These are phyloP conservation scores for Clarias batrachus DNA, from an alignment of 2,113 vertebrate species.

Conservation along the genomic window DNA sequence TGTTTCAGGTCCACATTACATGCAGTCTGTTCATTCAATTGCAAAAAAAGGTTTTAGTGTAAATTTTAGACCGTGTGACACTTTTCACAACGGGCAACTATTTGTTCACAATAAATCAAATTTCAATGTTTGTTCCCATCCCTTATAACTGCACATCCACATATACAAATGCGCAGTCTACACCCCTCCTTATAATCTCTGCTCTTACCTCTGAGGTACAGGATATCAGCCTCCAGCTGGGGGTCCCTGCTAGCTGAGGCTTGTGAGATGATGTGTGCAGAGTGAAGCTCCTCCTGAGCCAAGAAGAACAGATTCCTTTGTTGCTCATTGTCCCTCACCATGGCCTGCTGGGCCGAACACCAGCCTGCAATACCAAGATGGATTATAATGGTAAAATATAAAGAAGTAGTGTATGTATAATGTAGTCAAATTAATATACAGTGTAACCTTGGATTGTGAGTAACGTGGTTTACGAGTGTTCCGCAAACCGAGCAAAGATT, in stretches of 20 bases:
- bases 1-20: too few species aligned
- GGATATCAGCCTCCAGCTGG: slow-evolving; percentile 77
- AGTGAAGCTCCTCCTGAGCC: slow-evolving; percentile 66
- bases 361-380: slow-evolving; percentile 61
- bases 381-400: not conserved
- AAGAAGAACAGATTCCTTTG: slow-evolving; percentile 54
- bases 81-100: too few species aligned
- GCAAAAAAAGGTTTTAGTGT: too few species aligned
- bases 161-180: not conserved
- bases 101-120: too few species aligned
- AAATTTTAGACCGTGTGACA: too few species aligned
- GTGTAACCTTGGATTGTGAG: too few species aligned
- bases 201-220: slow-evolving; percentile 77
- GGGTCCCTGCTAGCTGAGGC: slow-evolving; percentile 60
- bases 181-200: not conserved
- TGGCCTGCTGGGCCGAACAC: slow-evolving; percentile 62
- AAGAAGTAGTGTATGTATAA: not conserved
- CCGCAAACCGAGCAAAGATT: too few species aligned
- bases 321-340: slow-evolving; percentile 51
- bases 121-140: not conserved
- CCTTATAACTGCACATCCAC: not conserved
- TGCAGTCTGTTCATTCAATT: too few species aligned
- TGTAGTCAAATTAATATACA: not conserved
- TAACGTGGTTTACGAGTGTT: too few species aligned
- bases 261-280: slow-evolving; percentile 71